Base-by-base conservation (phyloP, 2,113 vertebrate species). In the Chaetura pelagica region DNA sequence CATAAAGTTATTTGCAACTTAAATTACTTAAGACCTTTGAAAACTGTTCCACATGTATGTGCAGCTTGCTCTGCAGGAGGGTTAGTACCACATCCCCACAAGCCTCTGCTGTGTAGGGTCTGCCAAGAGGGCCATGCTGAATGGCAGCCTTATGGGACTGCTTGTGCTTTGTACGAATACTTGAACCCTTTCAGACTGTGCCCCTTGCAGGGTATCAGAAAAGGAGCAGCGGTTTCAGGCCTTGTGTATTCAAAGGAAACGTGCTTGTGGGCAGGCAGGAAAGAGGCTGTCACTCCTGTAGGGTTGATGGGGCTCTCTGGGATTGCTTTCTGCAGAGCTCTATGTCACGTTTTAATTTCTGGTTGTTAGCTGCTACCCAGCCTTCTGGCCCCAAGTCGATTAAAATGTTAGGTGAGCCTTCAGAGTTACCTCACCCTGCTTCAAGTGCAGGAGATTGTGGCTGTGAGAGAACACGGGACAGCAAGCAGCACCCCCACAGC, bases 381-480 rank as follows among this genome's bases (percentile, higher is more conserved):
- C 59, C 61, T 84, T 87, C 74, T 89, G 55, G 82, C 12, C 79
- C 32, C 24, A 16, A 26, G 75, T 1, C 67, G 69, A 64, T 49
- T 40, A 34, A 94, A 80, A 69, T 6, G 5, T 67, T 64, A 4
- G 2, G 51, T 58, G 83, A 74, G 22, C 24, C 61, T 44, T 75
- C 12, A 23, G 49, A 40, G 49, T 71, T 22, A 26, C 32, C 38
- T 10, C 38, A 38, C 16, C 20, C 16, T 3, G 22, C 62, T 79
- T 2, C 2, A 14, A 29, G 52, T 0, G 1, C 10, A 9, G n/a
- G 44, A 21, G 38, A 8, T 30, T 0, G 1, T 0, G 2, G 26
- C 62, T 23, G 38, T 1, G 4, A 42, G 57, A n/a, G 21, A 40
- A 40, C 35, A 19, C 10, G 12, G 38, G 38, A 15, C 22, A 21